Conservation (phyloP, 1,140 invertebrate genomes). For the Lucilia cuprina region DNA sequence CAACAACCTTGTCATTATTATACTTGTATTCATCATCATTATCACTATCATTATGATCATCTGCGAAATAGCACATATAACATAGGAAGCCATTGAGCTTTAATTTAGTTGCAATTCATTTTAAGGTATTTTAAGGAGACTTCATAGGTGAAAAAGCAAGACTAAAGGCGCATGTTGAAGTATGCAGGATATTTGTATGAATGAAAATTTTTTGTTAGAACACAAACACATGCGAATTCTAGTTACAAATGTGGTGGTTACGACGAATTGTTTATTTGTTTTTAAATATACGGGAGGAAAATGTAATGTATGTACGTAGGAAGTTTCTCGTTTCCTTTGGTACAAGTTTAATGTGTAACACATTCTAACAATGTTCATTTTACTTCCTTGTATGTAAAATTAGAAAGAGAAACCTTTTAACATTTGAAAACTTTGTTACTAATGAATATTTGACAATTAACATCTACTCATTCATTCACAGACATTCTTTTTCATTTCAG, state of each 20-base stretch:
- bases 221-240: neutral
- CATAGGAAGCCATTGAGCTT: neutral
- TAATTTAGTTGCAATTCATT: constrained; percentile 15
- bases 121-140: neutral
- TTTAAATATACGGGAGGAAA: neutral
- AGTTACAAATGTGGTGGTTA: neutral
- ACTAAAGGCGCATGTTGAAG: neutral
- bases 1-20: neutral
- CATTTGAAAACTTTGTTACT: neutral
- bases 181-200: neutral
- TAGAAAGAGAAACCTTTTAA: neutral
- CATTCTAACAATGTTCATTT: neutral
- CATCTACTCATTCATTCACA: neutral
- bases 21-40: neutral
- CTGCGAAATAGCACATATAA: neutral
- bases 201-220: neutral
- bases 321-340: neutral
- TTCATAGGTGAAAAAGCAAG: neutral
- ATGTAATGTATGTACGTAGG: neutral
- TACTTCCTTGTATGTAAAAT: neutral
- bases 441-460: constrained; percentile 4
- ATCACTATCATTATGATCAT: neutral
- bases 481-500: neutral
- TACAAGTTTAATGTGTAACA: neutral
- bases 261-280: neutral